Percentiles rank a stretch among this genome's conserved stretches.
These are phyloP conservation scores for Pseudoatta argentina DNA, from an alignment of 1,140 invertebrate genomes.

Conservation along the genomic window DNA sequence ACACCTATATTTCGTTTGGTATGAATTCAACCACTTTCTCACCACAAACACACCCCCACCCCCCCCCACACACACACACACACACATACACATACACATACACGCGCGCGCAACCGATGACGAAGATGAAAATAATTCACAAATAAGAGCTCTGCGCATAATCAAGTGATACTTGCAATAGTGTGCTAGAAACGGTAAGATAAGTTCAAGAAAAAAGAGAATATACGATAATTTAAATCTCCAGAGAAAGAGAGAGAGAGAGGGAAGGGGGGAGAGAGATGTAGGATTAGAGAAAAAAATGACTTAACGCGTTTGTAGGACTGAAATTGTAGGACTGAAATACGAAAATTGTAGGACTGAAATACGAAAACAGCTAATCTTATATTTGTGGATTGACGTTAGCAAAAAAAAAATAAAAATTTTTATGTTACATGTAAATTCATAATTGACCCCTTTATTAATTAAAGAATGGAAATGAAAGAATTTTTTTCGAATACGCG, in stretches of 20 bases:
- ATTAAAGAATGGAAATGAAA: conserved; percentile 16
- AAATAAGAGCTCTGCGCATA: neutral
- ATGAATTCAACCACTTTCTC: conserved; percentile 19
- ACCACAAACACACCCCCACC: neutral
- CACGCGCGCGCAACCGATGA: neutral
- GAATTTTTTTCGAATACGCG: neutral
- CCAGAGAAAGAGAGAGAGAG: neutral
- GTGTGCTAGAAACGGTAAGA: neutral
- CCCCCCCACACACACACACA: neutral
- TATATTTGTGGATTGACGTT: neutral
- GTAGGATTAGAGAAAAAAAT: conserved; percentile 17
- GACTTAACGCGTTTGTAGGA: conserved; percentile 1
- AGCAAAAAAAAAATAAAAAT: neutral
- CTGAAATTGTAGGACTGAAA: conserved; percentile 11
- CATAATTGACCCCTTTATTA: conserved; percentile 17
- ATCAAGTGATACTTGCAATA: neutral
- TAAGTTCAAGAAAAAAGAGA: neutral
- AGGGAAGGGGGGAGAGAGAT: too few species aligned
- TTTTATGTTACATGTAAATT: neutral
- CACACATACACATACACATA: neutral
- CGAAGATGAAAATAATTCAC: conserved; percentile 22
- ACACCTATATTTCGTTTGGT: conserved; percentile 36
- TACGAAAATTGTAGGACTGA: conserved; percentile 7
- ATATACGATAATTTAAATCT: conserved; percentile 5
- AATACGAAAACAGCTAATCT: neutral